Conservation (phyloP, 2,888 invertebrate species). For the Eupithecia tripunctaria region DNA sequence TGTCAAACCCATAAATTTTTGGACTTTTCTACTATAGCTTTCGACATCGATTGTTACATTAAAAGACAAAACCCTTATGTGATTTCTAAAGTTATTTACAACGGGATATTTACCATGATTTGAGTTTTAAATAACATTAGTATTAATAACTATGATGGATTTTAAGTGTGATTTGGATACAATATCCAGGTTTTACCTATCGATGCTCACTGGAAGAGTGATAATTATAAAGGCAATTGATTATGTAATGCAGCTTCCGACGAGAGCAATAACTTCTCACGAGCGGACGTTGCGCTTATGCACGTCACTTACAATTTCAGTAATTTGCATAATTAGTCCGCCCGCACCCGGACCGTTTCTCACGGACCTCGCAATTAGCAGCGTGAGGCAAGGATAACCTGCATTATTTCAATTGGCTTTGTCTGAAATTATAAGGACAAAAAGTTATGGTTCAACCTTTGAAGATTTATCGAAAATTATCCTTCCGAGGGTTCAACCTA, state of each 20-base stretch:
- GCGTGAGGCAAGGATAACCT: conserved; percentile 36
- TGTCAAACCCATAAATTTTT: too few relatives aligned
- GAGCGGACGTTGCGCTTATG: conserved; percentile 32
- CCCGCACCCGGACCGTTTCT: conserved; percentile 50
- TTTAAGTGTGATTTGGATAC: neutral
- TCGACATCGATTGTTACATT: too few relatives aligned
- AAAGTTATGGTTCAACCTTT: neutral
- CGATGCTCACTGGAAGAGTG: neutral
- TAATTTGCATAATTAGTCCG: conserved; percentile 56
- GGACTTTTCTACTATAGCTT: too few relatives aligned
- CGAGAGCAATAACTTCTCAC: conserved; percentile 34
- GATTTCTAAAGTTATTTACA: too few relatives aligned
- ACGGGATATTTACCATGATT: too few relatives aligned
- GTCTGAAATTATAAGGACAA: conserved; percentile 10
- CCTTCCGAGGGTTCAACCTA: neutral
- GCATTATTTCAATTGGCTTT: conserved; percentile 25
- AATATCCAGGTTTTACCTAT: neutral
- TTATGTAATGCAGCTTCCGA: conserved; percentile 25
- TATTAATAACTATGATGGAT: too few relatives aligned
- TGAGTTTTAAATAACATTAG: too few relatives aligned
- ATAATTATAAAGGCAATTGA: neutral
- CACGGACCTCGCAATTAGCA: conserved; percentile 57
- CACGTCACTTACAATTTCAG: conserved; percentile 42
- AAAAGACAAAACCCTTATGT: neutral
- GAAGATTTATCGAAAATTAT: too few relatives aligned